These are phyloP conservation scores for Amphipyra berbera DNA, from an alignment of 2,888 invertebrate species.

Conservation along the genomic window DNA sequence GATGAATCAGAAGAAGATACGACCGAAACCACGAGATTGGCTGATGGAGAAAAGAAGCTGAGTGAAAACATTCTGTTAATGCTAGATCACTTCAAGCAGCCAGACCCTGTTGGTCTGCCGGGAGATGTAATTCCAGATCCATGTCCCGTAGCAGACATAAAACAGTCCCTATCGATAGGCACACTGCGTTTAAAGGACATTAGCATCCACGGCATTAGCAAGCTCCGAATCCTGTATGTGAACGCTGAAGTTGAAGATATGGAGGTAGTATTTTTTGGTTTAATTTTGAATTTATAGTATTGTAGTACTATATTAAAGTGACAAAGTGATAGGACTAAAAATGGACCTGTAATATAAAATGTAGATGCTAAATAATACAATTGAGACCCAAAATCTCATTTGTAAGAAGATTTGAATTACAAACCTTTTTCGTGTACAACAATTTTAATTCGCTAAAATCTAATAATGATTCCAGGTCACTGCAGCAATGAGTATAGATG, in stretches of 20 bases:
- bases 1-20: constrained; percentile 43
- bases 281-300: not conserved
- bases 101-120: constrained; percentile 94
- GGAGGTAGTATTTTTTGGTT: constrained; percentile 86
- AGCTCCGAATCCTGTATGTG: constrained; percentile 93
- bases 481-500: constrained; percentile 92
- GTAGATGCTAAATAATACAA: no score
- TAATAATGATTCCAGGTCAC: constrained; percentile 89
- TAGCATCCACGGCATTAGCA: constrained; percentile 93
- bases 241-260: constrained; percentile 93
- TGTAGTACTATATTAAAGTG: no score
- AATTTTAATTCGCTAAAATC: no score
- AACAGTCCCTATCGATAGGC: constrained; percentile 92
- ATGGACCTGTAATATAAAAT: no score
- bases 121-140: constrained; percentile 95
- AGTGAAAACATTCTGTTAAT: constrained; percentile 92
- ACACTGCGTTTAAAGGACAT: constrained; percentile 93
- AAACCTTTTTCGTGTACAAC: no score
- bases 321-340: no score
- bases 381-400: no score
- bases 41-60: constrained; percentile 91
- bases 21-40: constrained; percentile 55
- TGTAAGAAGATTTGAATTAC: no score
- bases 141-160: constrained; percentile 93
- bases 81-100: constrained; percentile 94